Conservation (phyloP, 2,797 vertebrate species). For the Spizella passerina region DNA sequence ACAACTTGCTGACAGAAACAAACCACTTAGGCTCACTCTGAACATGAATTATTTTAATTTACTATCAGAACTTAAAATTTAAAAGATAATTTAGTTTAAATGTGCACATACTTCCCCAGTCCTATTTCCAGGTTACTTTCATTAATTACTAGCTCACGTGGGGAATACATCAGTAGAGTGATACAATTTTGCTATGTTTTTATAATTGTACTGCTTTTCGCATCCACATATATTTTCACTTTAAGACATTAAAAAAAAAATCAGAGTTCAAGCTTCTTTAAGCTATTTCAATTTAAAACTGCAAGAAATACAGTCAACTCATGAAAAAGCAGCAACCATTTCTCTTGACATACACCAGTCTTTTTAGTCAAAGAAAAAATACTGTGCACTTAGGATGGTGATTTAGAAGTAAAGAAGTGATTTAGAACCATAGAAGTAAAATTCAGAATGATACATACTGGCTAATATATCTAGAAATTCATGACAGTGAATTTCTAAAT, state of each 20-base stretch:
- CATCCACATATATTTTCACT: background rate
- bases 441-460: background rate
- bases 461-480: too few relatives aligned
- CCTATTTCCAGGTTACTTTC: background rate
- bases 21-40: background rate
- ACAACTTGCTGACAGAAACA: background rate
- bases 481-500: background rate
- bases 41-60: background rate
- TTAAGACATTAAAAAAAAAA: background rate
- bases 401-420: too few relatives aligned
- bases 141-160: background rate
- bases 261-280: background rate
- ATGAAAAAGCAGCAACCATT: background rate
- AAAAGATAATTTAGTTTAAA: background rate
- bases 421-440: background rate
- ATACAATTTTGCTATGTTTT: background rate
- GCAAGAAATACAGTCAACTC: background rate
- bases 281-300: background rate
- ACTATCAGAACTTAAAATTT: background rate
- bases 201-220: background rate
- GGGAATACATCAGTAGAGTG: background rate
- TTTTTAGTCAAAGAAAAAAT: background rate
- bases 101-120: background rate
- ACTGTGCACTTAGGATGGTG: background rate
- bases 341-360: background rate